These are phyloP conservation scores for zebrafish (Danio rerio) DNA, from an alignment of 2,113 vertebrate genomes.

Conservation along the genomic window DNA sequence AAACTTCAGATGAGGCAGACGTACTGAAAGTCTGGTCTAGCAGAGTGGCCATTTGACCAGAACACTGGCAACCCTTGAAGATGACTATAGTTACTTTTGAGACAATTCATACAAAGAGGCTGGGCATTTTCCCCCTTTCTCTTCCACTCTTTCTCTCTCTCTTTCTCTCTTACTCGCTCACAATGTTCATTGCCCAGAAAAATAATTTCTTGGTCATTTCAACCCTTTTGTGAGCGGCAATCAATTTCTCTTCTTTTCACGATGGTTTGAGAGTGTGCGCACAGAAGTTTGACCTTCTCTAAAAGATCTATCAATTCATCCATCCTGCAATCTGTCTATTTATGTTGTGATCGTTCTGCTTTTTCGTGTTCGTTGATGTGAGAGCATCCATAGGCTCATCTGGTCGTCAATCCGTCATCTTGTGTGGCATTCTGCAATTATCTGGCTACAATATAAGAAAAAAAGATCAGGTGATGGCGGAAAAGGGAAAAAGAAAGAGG, in stretches of 20 bases:
- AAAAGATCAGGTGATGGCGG: slow-evolving; percentile 67
- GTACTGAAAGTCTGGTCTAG: slow-evolving; percentile 33
- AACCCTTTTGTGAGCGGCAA: slow-evolving; percentile 80
- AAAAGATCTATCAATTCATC: slow-evolving; percentile 84
- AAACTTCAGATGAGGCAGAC: slow-evolving; percentile 40
- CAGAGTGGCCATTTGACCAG: slow-evolving; percentile 61
- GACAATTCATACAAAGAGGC: slow-evolving; percentile 71
- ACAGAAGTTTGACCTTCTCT: slow-evolving; percentile 84
- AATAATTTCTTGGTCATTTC: slow-evolving; percentile 84
- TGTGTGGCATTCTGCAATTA: slow-evolving; percentile 78
- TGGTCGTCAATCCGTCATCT: slow-evolving; percentile 72
- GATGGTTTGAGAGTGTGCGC: slow-evolving; percentile 76
- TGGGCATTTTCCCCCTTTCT: slow-evolving; percentile 66
- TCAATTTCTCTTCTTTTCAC: slow-evolving; percentile 84
- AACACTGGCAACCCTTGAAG: slow-evolving; percentile 70
- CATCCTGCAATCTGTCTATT: slow-evolving; percentile 76
- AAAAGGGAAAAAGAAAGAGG: slow-evolving; percentile 73
- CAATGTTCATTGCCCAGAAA: slow-evolving; percentile 83
- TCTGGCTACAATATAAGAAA: slow-evolving; percentile 66
- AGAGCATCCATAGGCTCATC: slow-evolving; percentile 77
- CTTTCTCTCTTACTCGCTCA: slow-evolving; percentile 28
- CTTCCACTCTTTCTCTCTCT: slow-evolving; percentile 41
- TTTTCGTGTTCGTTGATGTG: slow-evolving; percentile 69
- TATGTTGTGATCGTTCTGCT: slow-evolving; percentile 78
- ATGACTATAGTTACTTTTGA: slow-evolving; percentile 74